Percentiles rank a stretch among this genome's conserved stretches.
phyloP scores from a whole-genome alignment of 2,113 vertebrate species.

The Scomber scombrus region DNA sequence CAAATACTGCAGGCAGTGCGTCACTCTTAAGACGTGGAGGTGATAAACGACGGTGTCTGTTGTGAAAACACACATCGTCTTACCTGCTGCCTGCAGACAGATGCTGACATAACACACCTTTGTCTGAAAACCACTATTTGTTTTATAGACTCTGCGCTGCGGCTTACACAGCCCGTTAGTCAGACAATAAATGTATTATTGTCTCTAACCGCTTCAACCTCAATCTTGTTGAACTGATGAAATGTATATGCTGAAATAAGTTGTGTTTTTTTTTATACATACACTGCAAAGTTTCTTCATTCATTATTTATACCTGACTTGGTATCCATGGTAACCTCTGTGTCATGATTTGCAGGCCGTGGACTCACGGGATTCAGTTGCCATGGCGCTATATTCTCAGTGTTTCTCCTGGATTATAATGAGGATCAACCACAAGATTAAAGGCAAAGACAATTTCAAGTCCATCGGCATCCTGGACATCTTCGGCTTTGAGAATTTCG shows the following conservation, averaged over 20 bases:
- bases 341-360: conserved; percentile 85
- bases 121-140: conserved; percentile 55
- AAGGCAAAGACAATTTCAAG: conserved; percentile 94
- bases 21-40: conserved; percentile 44
- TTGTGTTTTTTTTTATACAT: conserved; percentile 8
- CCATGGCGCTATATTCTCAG: conserved; percentile 94
- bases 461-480: conserved; percentile 96
- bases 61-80: conserved; percentile 67
- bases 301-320: conserved; percentile 14
- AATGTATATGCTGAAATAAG: background rate
- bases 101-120: conserved; percentile 58
- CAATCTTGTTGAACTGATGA: conserved; percentile 22
- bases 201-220: conserved; percentile 28
- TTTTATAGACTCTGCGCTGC: conserved; percentile 28
- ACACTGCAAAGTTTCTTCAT: conserved; percentile 14
- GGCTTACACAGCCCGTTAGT: conserved; percentile 36
- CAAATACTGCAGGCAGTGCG: conserved; percentile 14
- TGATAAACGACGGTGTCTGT: conserved; percentile 56
- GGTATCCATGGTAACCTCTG: conserved; percentile 21
- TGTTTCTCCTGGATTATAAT: conserved; percentile 95
- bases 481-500: conserved; percentile 95
- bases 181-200: conserved; percentile 9
- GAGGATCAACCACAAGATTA: conserved; percentile 93
- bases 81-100: conserved; percentile 46
- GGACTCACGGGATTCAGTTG: conserved; percentile 92